Conservation (phyloP, 2,113 vertebrate genomes). For the Cryptotis parvus region DNA sequence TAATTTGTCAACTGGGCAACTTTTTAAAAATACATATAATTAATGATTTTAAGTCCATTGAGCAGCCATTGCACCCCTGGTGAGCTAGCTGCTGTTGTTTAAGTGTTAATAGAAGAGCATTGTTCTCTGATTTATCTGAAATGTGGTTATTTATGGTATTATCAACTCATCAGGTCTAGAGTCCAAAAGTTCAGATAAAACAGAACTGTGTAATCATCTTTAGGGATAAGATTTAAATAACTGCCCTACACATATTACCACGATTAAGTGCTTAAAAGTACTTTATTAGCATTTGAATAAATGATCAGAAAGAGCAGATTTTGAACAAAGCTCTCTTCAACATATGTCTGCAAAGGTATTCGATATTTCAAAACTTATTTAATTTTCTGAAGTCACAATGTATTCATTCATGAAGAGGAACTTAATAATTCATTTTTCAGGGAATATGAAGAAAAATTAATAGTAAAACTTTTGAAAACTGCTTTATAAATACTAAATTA, state of each 20-base stretch:
- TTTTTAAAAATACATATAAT: slow-evolving; percentile 10
- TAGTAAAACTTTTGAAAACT: slow-evolving; percentile 55
- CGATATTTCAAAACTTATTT: slow-evolving; percentile 47
- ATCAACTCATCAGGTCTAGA: neutral
- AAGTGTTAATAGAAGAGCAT: neutral
- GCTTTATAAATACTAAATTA: slow-evolving; percentile 47
- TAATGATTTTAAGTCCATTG: neutral
- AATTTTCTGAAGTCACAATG: slow-evolving; percentile 38
- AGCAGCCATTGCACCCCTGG: neutral
- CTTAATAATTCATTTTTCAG: slow-evolving; percentile 49
- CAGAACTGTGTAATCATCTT: neutral
- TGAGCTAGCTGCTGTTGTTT: neutral
- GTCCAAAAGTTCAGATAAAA: neutral
- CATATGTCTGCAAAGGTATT: slow-evolving; percentile 38
- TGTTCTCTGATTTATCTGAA: neutral
- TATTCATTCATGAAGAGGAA: neutral
- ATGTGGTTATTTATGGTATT: neutral
- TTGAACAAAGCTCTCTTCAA: slow-evolving; percentile 11
- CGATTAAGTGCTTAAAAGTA: neutral
- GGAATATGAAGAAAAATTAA: slow-evolving; percentile 58
- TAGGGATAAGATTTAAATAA: neutral
- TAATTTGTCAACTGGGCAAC: neutral
- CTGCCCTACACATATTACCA: neutral
- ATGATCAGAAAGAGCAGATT: neutral
- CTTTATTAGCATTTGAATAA: slow-evolving; percentile 2